Base-by-base conservation (phyloP, 2,888 invertebrate species). In the Neocrepidodera transversa region DNA sequence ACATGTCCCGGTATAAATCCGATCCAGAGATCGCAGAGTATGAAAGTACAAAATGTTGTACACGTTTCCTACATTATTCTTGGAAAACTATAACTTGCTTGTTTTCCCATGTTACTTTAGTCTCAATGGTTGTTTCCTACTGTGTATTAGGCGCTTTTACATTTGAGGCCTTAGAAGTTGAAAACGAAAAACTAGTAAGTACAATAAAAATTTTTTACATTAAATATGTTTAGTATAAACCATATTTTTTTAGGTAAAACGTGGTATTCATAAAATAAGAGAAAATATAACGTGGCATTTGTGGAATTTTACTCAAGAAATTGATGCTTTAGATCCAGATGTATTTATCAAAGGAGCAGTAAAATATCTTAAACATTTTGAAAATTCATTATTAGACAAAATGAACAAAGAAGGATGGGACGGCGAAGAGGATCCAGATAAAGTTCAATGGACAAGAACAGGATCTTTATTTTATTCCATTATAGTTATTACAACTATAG, bases 401-500 rank as follows among this genome's bases (percentile, higher is more conserved):
- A 94, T 95, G 85, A 92, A 91, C 74, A 89, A 90, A 59, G 87
- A 91, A 60, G 95, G 95, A 2, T 95, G 94, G 93, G 93, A 95
- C 75, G 95, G 95, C 50, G 87, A 86, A 72, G 83, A 84, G 60
- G 79, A 81, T 49, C 68, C 71, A 1, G 76, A 79, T 7, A 81
- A 80, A 57, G 79, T 82, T 3, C 92, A 93, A 78, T 93, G 94
- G 93, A 92, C 92, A 42, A 90, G 90, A 79, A 89, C 89, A 16
- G 95, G 95, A 10, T 92, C 95, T 0, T 84, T 97, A 14, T 93
- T 96, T 81, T 96, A 95, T 82, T 95, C 95, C 69, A 95, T 97
- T 75, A 94, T 96, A 70, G 95, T 96, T 68, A 96, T 96, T 79
- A 96, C 96, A 53, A 96, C 96, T 28, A 96, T 96, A 67, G 96